These are phyloP conservation scores for Amblyraja radiata DNA, from an alignment of 2,797 vertebrate species.

Conservation along the genomic window DNA sequence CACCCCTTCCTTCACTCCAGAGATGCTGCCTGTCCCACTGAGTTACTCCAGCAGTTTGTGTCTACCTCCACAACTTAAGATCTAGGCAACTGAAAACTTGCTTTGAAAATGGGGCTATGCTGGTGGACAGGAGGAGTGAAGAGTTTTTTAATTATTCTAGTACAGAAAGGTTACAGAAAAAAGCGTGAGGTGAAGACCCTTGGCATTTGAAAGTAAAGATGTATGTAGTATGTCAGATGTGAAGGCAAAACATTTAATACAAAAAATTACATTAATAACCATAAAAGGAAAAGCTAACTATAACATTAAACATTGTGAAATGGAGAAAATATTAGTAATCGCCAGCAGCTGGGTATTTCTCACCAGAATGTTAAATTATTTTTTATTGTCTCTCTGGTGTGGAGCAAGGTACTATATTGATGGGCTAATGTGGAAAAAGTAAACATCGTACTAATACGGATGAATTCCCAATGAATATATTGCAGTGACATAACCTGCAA, in stretches of 20 bases:
- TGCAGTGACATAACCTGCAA: background rate
- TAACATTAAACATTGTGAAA: background rate
- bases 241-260: background rate
- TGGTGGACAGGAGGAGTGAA: too few relatives aligned
- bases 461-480: background rate
- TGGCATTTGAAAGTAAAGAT: background rate
- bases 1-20: too few relatives aligned
- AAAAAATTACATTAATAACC: background rate
- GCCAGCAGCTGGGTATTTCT: conserved; percentile 7
- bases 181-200: too few relatives aligned
- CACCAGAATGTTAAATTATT: background rate
- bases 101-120: too few relatives aligned
- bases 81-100: too few relatives aligned
- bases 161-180: too few relatives aligned
- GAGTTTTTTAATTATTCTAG: too few relatives aligned
- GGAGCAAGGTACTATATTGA: background rate
- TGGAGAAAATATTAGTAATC: background rate
- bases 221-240: background rate
- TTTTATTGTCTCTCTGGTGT: background rate
- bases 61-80: too few relatives aligned
- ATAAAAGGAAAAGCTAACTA: background rate
- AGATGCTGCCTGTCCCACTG: too few relatives aligned
- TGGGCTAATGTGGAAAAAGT: background rate
- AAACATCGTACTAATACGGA: background rate
- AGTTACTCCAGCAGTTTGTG: too few relatives aligned